Conservation (phyloP, 2,113 vertebrate genomes). For the Hoplias malabaricus region DNA sequence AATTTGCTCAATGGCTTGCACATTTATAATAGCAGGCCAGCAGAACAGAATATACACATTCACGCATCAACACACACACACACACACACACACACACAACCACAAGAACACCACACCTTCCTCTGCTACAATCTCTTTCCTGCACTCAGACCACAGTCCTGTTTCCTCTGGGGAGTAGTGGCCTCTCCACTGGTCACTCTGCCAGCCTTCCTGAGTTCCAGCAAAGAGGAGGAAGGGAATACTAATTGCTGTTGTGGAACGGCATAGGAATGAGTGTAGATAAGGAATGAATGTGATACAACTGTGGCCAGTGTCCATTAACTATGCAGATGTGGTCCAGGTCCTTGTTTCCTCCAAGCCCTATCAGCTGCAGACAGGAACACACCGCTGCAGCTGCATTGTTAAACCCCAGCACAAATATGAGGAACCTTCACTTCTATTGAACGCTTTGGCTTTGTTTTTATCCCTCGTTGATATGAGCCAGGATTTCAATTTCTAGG, state of each 20-base stretch:
- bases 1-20: slow-evolving; percentile 8
- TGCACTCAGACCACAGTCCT: slow-evolving; percentile 34
- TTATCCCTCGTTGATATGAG: slow-evolving; percentile 32
- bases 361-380: slow-evolving; percentile 57
- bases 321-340: slow-evolving; percentile 44
- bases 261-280: slow-evolving; percentile 55
- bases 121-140: slow-evolving; percentile 47
- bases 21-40: slow-evolving; percentile 9
- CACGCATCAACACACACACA: slow-evolving; percentile 5
- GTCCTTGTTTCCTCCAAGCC: slow-evolving; percentile 51
- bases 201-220: slow-evolving; percentile 60
- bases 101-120: slow-evolving; percentile 37
- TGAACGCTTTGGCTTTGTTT: slow-evolving; percentile 21
- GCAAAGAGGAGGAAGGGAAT: slow-evolving; percentile 50
- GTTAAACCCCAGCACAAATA: slow-evolving; percentile 41
- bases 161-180: slow-evolving; percentile 48
- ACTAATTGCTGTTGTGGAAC: slow-evolving; percentile 58
- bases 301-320: slow-evolving; percentile 56
- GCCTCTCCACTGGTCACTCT: slow-evolving; percentile 49
- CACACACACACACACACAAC: background rate
- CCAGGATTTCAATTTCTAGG: slow-evolving; percentile 11
- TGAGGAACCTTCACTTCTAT: slow-evolving; percentile 9
- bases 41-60: slow-evolving; percentile 3
- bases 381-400: slow-evolving; percentile 34
- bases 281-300: slow-evolving; percentile 60